These are phyloP conservation scores for Pipa parva DNA, from an alignment of 2,113 vertebrate genomes.

Conservation along the genomic window DNA sequence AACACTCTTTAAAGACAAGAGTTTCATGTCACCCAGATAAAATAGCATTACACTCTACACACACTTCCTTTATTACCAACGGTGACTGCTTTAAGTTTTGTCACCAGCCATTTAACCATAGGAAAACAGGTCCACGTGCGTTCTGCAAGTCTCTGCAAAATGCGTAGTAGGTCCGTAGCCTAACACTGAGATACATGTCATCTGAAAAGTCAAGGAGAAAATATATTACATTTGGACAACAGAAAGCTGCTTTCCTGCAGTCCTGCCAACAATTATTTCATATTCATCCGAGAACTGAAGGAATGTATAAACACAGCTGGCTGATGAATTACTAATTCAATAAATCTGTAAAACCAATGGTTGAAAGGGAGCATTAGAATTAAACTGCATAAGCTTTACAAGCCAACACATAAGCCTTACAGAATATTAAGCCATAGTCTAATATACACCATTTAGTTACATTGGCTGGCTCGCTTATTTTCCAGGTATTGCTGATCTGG, in stretches of 20 bases:
- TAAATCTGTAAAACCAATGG: conserved; percentile 51
- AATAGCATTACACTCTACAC: too few species aligned
- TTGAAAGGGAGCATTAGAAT: conserved; percentile 50
- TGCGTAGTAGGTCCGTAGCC: conserved; percentile 33
- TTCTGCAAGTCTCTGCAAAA: too few species aligned
- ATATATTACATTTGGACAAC: conserved; percentile 28
- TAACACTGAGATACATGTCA: conserved; percentile 37
- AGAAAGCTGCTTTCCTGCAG: conserved; percentile 35
- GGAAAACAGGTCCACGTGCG: too few species aligned
- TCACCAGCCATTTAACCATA: too few species aligned
- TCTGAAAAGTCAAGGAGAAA: conserved; percentile 44
- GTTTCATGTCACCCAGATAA: too few species aligned
- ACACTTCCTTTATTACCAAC: too few species aligned
- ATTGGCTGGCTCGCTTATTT: conserved; percentile 46
- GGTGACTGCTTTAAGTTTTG: too few species aligned
- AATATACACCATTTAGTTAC: conserved; percentile 53
- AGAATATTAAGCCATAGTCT: conserved; percentile 50
- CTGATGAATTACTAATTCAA: conserved; percentile 54
- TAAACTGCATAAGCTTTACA: conserved; percentile 48
- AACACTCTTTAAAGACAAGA: too few species aligned
- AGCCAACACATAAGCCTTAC: conserved; percentile 49
- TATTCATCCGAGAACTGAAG: conserved; percentile 45
- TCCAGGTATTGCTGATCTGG: conserved; percentile 42
- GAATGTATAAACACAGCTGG: conserved; percentile 47
- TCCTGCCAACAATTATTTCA: conserved; percentile 53